phyloP scores from a whole-genome alignment of 2,797 vertebrate genomes.

The Alauda arvensis region DNA sequence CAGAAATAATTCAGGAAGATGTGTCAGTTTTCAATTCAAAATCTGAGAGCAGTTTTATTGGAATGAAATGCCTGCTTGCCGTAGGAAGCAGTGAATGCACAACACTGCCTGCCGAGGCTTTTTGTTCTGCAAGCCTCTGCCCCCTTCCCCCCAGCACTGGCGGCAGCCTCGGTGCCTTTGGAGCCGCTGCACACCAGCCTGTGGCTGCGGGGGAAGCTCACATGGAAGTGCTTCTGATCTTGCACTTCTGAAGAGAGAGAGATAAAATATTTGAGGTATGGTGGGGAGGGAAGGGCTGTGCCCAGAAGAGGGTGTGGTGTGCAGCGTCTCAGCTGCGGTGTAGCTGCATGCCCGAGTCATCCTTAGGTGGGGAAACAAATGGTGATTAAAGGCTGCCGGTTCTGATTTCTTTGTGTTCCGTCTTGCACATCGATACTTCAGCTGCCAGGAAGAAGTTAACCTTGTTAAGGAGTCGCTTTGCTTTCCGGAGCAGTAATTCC shows the following conservation, averaged over 20 bases:
- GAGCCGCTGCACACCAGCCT: neutral
- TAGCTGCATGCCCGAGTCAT: neutral
- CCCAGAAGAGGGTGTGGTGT: neutral
- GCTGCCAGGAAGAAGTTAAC: conserved; percentile 7
- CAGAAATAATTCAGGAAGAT: neutral
- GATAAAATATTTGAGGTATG: conserved; percentile 33
- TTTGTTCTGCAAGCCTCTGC: neutral
- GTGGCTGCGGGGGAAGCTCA: neutral
- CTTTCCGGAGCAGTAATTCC: conserved; percentile 1
- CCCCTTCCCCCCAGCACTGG: neutral
- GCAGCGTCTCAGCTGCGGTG: neutral
- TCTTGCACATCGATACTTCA: neutral
- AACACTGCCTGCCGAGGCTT: neutral
- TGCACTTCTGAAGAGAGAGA: neutral
- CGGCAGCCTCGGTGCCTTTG: neutral
- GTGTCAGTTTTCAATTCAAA: neutral
- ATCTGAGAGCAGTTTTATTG: neutral
- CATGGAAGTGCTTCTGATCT: neutral
- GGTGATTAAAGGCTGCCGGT: neutral
- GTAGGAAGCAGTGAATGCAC: neutral
- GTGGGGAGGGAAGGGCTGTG: conserved; percentile 14
- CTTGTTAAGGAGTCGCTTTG: neutral
- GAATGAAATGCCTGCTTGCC: neutral
- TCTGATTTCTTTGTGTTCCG: neutral
- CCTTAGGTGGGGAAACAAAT: conserved; percentile 24